Conservation (phyloP, 2,113 vertebrate species). For the Notechis scutatus region DNA sequence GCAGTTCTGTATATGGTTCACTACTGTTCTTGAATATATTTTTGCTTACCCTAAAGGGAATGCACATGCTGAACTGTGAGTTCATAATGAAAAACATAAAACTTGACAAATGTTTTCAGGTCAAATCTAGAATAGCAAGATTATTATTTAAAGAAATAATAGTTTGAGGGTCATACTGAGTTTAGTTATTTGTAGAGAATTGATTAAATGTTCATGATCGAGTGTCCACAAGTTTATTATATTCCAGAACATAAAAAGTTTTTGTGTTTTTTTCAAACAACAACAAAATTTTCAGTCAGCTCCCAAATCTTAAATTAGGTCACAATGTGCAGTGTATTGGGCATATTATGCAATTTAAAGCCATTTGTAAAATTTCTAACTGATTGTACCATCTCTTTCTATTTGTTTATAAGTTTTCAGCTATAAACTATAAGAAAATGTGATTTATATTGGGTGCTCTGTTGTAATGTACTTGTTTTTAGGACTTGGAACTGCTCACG, state of each 20-base stretch:
- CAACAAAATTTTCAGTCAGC: background rate
- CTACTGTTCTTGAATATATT: constrained; percentile 34
- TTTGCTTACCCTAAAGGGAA: constrained; percentile 40
- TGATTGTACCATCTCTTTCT: constrained; percentile 21
- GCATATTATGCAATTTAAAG: constrained; percentile 24
- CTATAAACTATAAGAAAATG: constrained; percentile 19
- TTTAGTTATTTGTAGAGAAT: constrained; percentile 24
- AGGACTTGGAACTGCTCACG: constrained; percentile 3
- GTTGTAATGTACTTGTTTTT: constrained; percentile 29
- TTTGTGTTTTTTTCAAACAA: constrained; percentile 23
- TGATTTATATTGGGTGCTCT: constrained; percentile 43
- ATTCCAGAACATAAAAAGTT: constrained; percentile 11
- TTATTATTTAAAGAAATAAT: constrained; percentile 53
- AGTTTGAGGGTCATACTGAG: constrained; percentile 31
- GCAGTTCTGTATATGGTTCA: background rate
- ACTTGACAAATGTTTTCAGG: background rate
- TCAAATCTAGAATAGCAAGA: background rate
- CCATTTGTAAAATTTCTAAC: constrained; percentile 17
- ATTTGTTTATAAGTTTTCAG: background rate
- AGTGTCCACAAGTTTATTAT: background rate
- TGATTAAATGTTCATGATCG: constrained; percentile 24
- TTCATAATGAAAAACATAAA: constrained; percentile 56
- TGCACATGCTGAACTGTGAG: constrained; percentile 47
- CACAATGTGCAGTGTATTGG: background rate
- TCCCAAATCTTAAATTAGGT: constrained; percentile 26